Evolutionary conservation across 2,888 invertebrate species (phyloP), one percentile per base, ranked within the genome.

Genomic region (Iphiclides podalirius): DNA sequence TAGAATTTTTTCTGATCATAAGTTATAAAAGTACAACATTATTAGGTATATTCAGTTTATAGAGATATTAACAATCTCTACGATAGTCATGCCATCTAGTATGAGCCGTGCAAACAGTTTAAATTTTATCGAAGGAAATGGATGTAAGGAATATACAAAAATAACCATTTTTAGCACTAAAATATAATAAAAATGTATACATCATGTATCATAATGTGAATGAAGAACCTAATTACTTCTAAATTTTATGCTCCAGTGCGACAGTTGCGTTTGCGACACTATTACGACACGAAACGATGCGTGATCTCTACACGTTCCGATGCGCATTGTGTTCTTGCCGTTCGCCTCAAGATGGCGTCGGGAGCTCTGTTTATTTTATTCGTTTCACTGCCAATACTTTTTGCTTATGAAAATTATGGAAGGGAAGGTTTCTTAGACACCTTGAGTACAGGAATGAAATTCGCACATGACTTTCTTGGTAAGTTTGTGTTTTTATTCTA

Each of bases 401-500:
- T 57, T 38, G 66, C 67, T 23, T 62, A 56, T 61, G 75, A 78
- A 60, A 64, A 68, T 52, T 55, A 68, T 34, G 67, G 61, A 52
- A 73, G 69, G 51, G 79, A 83, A 38, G 77, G 78, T 17, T 66
- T 87, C 31, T 77, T 86, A 45, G 75, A 86, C 55, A 72, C 68
- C 55, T 59, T 88, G 33, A 84, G 64, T 47, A 75, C 56, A 56
- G 88, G 88, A 41, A 81, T 87, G 76, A 84, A 87, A 62, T 74
- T 85, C 50, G 87, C 87, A 1, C 72, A 77, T 44, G 77, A 85
- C 65, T 75, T 86, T 61, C 72, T 87, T 12, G 86, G 88, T 88
- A 66, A 67, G 79, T 71, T 37, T 12, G 1, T 14, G n/a, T 3
- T 28, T 36, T 47, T 41, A n/a, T n/a, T n/a, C n/a, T n/a, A n/a